phyloP scores from a whole-genome alignment of 2,797 vertebrate species.

The Pristis pectinata region DNA sequence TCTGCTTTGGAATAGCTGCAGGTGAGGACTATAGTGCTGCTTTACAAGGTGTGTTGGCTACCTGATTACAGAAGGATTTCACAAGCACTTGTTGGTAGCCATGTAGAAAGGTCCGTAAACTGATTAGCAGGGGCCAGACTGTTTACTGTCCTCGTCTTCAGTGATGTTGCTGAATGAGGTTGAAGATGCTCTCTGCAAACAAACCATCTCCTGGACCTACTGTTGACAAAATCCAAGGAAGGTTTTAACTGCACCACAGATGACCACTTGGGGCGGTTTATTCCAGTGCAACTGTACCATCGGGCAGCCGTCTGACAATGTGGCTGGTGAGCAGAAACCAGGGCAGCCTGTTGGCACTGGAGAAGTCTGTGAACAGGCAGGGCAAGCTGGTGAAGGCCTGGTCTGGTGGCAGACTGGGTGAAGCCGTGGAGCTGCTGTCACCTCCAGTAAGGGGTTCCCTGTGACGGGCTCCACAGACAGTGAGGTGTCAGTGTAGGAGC shows the following conservation, averaged over 20 bases:
- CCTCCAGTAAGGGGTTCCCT: too few species aligned
- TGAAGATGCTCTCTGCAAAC: background rate
- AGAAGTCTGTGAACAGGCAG: too few species aligned
- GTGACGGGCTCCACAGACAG: too few species aligned
- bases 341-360: too few species aligned
- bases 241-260: background rate
- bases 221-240: background rate
- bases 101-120: background rate
- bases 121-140: background rate
- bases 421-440: too few species aligned
- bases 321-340: too few species aligned
- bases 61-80: background rate
- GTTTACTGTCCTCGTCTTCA: background rate
- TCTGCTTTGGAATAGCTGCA: too few species aligned
- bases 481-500: too few species aligned
- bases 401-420: too few species aligned
- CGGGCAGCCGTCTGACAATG: background rate
- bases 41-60: background rate
- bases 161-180: background rate
- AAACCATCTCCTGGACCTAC: background rate
- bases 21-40: too few species aligned
- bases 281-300: background rate
- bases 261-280: too few species aligned
- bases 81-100: background rate
- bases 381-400: too few species aligned